Evolutionary conservation across 2,113 vertebrate species (phyloP), one percentile per base, ranked within the genome.

Genomic region (Cervus canadensis): DNA sequence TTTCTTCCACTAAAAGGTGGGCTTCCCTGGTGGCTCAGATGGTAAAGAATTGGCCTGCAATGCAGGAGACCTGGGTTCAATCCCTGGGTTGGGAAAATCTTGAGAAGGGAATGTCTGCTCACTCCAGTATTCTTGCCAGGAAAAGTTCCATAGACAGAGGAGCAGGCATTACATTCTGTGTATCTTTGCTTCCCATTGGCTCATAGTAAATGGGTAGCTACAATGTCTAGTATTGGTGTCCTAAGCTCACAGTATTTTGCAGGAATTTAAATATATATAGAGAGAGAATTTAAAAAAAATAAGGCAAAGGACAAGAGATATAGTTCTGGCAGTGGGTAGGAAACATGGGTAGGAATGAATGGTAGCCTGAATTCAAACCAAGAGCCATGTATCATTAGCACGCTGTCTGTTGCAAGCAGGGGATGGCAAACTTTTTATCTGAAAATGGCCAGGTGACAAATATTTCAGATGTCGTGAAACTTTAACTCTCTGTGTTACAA

Each of bases 301-400:
- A 36, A 85, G 30, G 25, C 14, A 45, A 56, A 36, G 4, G 40
- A 23, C 5, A 67, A 2, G 15, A 21, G 43, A 25, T 16, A 1
- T 0, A 8, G 7, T 84, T 45, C 2, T 43, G 5, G 28, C 16
- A 30, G 3, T 25, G 23, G n/a, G 13, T 14, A 11, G 36, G 6
- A 64, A 54, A 67, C 62, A 26, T 1, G 62, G 3, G 12, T 30
- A 15, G 4, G n/a, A 23, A 40, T 40, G 52, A 91, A 67, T 1
- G 15, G 3, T 30, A 74, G 36, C 40, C 6, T 50, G 40, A 21
- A 64, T 30, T 52, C 30, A 71, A 54, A 48, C 0, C 0, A 54
- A 83, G 21, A 28, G 7, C 7, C 28, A 5, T 0, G 5, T 11
- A 7, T 28, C 28, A 15, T 15, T 15, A 19, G 26, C 15, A 1